Base-by-base conservation (phyloP, 30 jellyfish, hydroid and myxozoan species). In the Turritopsis rubra region DNA sequence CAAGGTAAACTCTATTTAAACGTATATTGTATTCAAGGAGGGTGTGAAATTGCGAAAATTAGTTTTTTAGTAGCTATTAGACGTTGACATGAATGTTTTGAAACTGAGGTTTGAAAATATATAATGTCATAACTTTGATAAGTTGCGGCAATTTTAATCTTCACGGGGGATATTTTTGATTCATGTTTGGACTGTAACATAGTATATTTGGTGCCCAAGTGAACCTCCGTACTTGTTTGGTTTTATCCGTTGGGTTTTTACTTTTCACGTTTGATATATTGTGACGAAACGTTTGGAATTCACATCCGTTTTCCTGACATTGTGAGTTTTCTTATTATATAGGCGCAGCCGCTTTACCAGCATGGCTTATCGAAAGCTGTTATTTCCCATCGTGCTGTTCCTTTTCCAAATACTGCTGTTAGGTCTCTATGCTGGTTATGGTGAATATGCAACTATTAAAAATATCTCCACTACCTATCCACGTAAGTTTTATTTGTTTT, bases 381-480 rank as follows among this genome's bases (percentile, higher is more conserved):
- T 96, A 5, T 88, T 88, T 80, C 82, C 98, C 26, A 27, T 79
- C 1, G 85, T 65, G 54, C 68, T 87, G 27, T 80, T 93, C 26
- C 85, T 71, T 19, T 81, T 93, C 68, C 96, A 93, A 78, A 52
- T 88, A n/a, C 52, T 86, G 21, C 88, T 93, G 53, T 79, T 93
- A 27, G 84, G 85, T 21, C 25, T 93, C 75, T 93, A 68, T 41
- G 98, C 96, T 9, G 80, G 81, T n/a, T 68, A 72, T 26, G 98
- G 85, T 9, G 98, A 93, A 54, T 93, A 93, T 60, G 19, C 28
- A 68, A 22, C 9, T 68, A 16, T 7, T 8, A 22, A 8, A 23
- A 7, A 27, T 27, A 16, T 68, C 17, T 68, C 77, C 28, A 9
- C 16, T 7, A 68, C 77, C 0, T 27, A 68, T 68, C 4, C 77